Evolutionary conservation across 2,888 invertebrate genomes (phyloP), one percentile per base, ranked within the genome.

Genomic region (Cryptus viduatorius): DNA sequence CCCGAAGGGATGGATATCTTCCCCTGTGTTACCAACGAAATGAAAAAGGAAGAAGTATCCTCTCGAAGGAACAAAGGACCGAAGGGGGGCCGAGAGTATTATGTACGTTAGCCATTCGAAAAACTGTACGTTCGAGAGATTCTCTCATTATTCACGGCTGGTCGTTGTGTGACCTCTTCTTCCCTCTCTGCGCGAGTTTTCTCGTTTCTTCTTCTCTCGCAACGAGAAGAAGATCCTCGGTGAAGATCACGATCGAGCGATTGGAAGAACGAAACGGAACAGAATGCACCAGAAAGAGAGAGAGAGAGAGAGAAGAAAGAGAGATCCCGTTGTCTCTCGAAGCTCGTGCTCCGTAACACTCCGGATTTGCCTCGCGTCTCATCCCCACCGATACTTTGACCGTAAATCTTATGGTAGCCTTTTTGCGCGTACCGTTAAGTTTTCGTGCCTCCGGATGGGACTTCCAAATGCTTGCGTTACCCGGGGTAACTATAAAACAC

Each of bases 91-190:
- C 5, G 37, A 50, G 10, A 53, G 31, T 72, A 79, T 77, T 73
- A 24, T 24, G 69, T 78, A 53, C 59, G 73, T 46, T 81, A 31
- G 64, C 75, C 69, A 50, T 59, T 16, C 77, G 37, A 37, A 44
- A 76, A 72, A 53, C 44, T 67, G 44, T 50, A 42, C 37, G 75
- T 48, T 56, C 71, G 42, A 85, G 5, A 8, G 69, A 83, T 84
- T 86, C 56, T 46, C 83, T 83, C 86, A 85, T 86, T 87, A 86
- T 87, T 86, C 86, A 86, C 82, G 72, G 37, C 48, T 56, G 37
- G 37, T 37, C 37, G 37, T 37, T 5, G 80, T 61, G 37, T 75
- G 79, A 81, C 69, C 75, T 81, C 59, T 4, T 29, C 29, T 64
- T 12, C 7, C 14, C 65, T 59, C 31, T 4, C 64, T 64, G 16